These are phyloP conservation scores for Dryobota labecula DNA, from an alignment of 2,888 invertebrate species.

Conservation along the genomic window DNA sequence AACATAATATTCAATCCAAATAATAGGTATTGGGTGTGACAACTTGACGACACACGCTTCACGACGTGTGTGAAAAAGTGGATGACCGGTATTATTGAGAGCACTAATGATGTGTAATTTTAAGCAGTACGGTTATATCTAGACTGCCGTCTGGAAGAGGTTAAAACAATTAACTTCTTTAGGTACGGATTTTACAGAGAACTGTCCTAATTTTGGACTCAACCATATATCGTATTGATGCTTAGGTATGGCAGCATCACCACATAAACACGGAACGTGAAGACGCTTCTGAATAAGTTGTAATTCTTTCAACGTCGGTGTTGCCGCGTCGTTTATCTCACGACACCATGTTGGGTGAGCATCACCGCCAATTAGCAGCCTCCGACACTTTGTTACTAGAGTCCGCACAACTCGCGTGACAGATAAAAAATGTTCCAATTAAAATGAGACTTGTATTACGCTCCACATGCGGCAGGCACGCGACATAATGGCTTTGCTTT, in stretches of 20 bases:
- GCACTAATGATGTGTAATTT: conserved; percentile 29
- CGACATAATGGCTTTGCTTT: conserved; percentile 78
- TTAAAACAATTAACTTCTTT: conserved; percentile 8
- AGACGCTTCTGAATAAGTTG: conserved; percentile 57
- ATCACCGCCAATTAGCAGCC: conserved; percentile 77
- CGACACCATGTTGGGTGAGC: conserved; percentile 72
- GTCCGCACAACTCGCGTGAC: conserved; percentile 75
- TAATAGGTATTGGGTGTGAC: conserved; percentile 24
- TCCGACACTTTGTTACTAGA: conserved; percentile 72
- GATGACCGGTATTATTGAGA: conserved; percentile 6
- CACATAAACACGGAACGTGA: conserved; percentile 60
- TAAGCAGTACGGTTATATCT: not conserved
- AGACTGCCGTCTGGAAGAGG: conserved; percentile 14
- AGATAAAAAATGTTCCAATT: conserved; percentile 83
- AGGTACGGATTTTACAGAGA: conserved; percentile 1
- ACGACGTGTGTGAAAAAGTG: conserved; percentile 1
- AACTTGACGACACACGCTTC: conserved; percentile 19
- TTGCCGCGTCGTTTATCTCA: conserved; percentile 70
- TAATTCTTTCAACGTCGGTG: conserved; percentile 67
- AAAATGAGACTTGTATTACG: conserved; percentile 79
- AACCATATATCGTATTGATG: conserved; percentile 9
- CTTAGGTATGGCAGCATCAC: conserved; percentile 22
- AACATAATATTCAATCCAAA: conserved; percentile 17
- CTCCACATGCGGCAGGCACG: conserved; percentile 79
- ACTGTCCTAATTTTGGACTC: conserved; percentile 20